Percentiles rank a stretch among this genome's conserved stretches.
These are phyloP conservation scores for Papilio aristodemus DNA, from an alignment of 1,140 invertebrate genomes.

Conservation along the genomic window DNA sequence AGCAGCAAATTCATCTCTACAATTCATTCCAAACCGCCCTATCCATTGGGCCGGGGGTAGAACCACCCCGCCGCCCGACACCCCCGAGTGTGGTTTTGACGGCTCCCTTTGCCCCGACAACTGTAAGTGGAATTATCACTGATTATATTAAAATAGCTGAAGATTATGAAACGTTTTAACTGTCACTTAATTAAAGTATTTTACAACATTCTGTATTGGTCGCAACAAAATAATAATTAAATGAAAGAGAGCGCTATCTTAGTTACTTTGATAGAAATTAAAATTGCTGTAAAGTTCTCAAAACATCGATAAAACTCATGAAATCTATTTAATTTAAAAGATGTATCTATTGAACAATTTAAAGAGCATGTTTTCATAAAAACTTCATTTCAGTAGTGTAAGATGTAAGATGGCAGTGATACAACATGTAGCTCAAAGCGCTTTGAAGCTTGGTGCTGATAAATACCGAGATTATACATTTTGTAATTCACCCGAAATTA, in stretches of 20 bases:
- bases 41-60: slow-evolving; percentile 95
- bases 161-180: neutral
- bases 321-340: neutral
- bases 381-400: neutral
- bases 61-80: slow-evolving; percentile 88
- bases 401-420: neutral
- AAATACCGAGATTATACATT: neutral
- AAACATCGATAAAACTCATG: neutral
- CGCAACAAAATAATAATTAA: no score
- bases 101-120: slow-evolving; percentile 91
- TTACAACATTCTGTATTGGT: no score
- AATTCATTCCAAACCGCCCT: slow-evolving; percentile 84
- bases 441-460: neutral
- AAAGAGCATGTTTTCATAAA: neutral
- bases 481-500: neutral
- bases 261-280: no score
- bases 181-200: neutral
- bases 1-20: slow-evolving; percentile 86
- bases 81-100: slow-evolving; percentile 95
- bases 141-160: slow-evolving; percentile 10
- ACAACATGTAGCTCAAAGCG: neutral
- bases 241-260: no score
- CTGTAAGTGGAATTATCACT: slow-evolving; percentile 75
- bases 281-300: no score
- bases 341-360: neutral